A percentile compares a stretch with the other conserved stretches of the same genome.
phyloP scores from a whole-genome alignment of 37 sponge, comb jelly and placozoan species.

The Trichoplax adhaerens region DNA sequence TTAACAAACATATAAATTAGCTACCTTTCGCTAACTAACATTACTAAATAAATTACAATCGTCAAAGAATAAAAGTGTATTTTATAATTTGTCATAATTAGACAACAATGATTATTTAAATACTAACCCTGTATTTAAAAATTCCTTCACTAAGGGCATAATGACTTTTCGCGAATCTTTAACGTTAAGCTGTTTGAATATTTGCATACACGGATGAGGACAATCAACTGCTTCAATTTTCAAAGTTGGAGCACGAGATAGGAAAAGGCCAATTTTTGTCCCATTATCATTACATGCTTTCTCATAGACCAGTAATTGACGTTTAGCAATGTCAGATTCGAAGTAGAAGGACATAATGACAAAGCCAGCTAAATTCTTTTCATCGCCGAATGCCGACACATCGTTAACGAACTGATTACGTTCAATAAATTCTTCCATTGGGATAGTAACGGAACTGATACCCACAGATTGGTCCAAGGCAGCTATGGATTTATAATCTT shows the following conservation, averaged over 20 bases:
- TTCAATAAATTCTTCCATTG: conserved; percentile 12
- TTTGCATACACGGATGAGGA: no score
- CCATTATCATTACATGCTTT: background rate
- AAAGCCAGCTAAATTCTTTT: conserved; percentile 1
- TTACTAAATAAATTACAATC: no score
- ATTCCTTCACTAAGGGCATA: conserved; percentile 28
- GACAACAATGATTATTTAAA: no score
- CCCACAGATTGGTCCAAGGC: conserved; percentile 12
- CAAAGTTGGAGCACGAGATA: conserved; percentile 8
- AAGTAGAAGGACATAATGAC: background rate
- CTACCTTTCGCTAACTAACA: no score
- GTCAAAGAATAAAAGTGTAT: no score
- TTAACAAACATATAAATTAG: no score
- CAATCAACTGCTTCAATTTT: no score
- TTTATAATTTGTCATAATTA: no score
- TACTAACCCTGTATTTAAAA: conserved; percentile 20
- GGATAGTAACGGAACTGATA: conserved; percentile 23
- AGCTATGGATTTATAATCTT: conserved; percentile 30
- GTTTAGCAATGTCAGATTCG: no score
- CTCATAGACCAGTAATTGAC: conserved; percentile 19
- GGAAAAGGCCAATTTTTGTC: conserved; percentile 16
- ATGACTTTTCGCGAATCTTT: conserved; percentile 38
- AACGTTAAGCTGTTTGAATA: conserved; percentile 24
- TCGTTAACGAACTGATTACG: background rate
- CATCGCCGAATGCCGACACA: background rate